Conservation (phyloP, 1,140 invertebrate species). For the Prorops nasuta region DNA sequence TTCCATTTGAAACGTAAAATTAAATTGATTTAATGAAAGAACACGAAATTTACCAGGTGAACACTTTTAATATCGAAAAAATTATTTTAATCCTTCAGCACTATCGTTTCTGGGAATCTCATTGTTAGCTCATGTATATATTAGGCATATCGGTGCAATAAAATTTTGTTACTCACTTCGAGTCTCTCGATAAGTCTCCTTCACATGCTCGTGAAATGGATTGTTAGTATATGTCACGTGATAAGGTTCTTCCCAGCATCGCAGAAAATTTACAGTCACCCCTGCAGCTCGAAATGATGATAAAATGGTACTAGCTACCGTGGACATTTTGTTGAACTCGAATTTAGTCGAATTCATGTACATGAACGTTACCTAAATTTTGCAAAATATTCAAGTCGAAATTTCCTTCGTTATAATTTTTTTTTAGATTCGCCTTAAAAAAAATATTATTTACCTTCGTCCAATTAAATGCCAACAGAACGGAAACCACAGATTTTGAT, state of each 20-base stretch:
- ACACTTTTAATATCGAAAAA: too few species aligned
- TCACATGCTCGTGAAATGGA: constrained; percentile 77
- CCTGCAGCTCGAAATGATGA: constrained; percentile 65
- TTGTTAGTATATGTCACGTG: constrained; percentile 66
- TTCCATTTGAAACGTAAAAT: too few species aligned
- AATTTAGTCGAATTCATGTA: constrained; percentile 70
- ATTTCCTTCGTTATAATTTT: background rate
- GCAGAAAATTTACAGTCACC: constrained; percentile 66
- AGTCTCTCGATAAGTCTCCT: constrained; percentile 73
- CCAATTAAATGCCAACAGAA: constrained; percentile 78
- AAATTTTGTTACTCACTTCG: constrained; percentile 70
- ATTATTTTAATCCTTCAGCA: too few species aligned
- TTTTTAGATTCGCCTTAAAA: background rate
- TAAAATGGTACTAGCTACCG: constrained; percentile 70
- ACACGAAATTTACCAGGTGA: too few species aligned
- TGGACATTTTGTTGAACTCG: constrained; percentile 63
- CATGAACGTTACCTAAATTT: constrained; percentile 70
- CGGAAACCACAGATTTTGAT: constrained; percentile 81
- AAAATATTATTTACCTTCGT: constrained; percentile 65
- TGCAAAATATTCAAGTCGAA: too few species aligned
- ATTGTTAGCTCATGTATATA: too few species aligned
- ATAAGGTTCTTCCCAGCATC: constrained; percentile 74
- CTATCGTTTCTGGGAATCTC: too few species aligned
- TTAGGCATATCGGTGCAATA: too few species aligned
- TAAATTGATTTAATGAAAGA: too few species aligned